Evolutionary conservation across 2,797 vertebrate species (phyloP).

Genomic region (Catharus ustulatus): DNA sequence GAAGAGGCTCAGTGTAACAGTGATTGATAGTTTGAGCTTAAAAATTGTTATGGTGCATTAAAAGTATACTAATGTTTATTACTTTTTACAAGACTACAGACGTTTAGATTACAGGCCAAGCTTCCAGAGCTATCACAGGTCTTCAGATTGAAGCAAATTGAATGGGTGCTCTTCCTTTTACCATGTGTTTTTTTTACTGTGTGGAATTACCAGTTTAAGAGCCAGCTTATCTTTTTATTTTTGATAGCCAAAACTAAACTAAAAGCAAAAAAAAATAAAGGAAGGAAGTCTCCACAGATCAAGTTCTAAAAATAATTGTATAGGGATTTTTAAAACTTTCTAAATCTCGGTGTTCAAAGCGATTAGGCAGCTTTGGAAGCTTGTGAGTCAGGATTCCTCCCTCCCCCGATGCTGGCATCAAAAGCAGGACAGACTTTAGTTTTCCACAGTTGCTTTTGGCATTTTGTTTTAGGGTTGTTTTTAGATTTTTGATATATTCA

Average conservation of each 20-base stretch:
- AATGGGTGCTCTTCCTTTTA: background rate
- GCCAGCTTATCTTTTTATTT: background rate
- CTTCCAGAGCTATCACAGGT: background rate
- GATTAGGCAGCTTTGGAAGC: background rate
- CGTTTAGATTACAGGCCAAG: conserved; percentile 26
- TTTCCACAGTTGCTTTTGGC: conserved; percentile 3
- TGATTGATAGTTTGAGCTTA: conserved; percentile 58
- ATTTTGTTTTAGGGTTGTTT: conserved; percentile 23
- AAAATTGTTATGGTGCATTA: conserved; percentile 64
- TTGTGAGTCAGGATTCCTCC: conserved; percentile 13
- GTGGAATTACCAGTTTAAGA: background rate
- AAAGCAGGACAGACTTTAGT: conserved; percentile 30
- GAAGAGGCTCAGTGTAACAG: conserved; percentile 5
- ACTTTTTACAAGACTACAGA: conserved; percentile 41
- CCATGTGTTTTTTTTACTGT: background rate
- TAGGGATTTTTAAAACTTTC: background rate
- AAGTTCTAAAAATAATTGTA: background rate
- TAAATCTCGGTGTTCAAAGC: background rate
- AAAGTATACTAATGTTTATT: conserved; percentile 58
- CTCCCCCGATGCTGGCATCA: background rate
- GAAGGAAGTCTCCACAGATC: background rate
- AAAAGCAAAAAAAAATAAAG: background rate
- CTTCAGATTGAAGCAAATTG: background rate
- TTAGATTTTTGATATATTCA: conserved; percentile 27
- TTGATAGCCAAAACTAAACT: background rate